Evolutionary conservation across 2,797 vertebrate genomes (phyloP).

Genomic region (Cottoperca gobio): DNA sequence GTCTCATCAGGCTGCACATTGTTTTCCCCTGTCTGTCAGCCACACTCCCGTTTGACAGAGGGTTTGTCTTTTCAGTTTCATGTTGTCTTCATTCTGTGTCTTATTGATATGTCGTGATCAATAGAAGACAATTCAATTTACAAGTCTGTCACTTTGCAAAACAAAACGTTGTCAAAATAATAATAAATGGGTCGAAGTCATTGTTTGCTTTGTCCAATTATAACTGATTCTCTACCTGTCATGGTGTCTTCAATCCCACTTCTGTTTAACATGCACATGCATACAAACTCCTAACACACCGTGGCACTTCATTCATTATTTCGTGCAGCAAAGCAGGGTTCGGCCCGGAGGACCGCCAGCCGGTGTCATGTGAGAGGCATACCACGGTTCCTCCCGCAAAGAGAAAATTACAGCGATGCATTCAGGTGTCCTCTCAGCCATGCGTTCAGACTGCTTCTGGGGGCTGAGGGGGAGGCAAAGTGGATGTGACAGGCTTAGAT

Average conservation of each 20-base stretch:
- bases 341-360: conserved; percentile 46
- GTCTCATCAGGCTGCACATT: conserved; percentile 50
- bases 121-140: conserved; percentile 70
- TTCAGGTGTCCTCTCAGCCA: conserved; percentile 79
- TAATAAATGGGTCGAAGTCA: conserved; percentile 47
- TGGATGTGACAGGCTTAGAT: conserved; percentile 86
- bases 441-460: conserved; percentile 71
- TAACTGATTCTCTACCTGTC: conserved; percentile 45
- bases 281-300: neutral
- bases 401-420: conserved; percentile 79
- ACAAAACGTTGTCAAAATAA: conserved; percentile 42
- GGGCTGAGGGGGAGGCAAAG: conserved; percentile 79
- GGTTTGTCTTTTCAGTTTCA: conserved; percentile 48
- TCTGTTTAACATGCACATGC: neutral
- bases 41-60: conserved; percentile 40
- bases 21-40: conserved; percentile 40
- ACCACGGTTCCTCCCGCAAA: conserved; percentile 64
- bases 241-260: conserved; percentile 2
- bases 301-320: conserved; percentile 57
- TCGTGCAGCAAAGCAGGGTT: conserved; percentile 40
- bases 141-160: conserved; percentile 64
- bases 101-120: conserved; percentile 67
- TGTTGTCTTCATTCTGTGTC: conserved; percentile 44
- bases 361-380: conserved; percentile 67
- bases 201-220: conserved; percentile 64